phyloP scores from a whole-genome alignment of 2,888 invertebrate genomes.

The Hydraecia micacea region DNA sequence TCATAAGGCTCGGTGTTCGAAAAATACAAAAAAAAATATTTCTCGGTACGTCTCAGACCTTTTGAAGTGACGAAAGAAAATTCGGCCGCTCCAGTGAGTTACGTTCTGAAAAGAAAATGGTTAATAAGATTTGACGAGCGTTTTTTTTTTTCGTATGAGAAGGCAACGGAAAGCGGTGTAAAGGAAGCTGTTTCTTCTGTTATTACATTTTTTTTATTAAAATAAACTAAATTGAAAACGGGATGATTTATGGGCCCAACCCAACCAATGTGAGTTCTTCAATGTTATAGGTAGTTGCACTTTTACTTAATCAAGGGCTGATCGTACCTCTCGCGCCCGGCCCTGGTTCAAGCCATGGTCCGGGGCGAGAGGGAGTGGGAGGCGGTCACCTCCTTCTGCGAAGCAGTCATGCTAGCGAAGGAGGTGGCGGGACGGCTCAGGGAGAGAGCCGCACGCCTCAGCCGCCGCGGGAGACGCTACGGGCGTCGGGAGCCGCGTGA shows the following conservation, averaged over 20 bases:
- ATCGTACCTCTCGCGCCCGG: too few species aligned
- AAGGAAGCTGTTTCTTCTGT: not conserved
- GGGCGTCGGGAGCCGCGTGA: too few species aligned
- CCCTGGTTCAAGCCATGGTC: too few species aligned
- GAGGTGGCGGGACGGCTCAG: too few species aligned
- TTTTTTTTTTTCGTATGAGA: constrained; percentile 38
- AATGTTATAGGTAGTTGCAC: not conserved
- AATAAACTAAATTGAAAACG: not conserved
- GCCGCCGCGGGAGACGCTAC: too few species aligned
- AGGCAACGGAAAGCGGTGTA: constrained; percentile 1
- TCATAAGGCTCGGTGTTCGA: not conserved
- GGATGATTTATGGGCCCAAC: not conserved
- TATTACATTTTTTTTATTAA: constrained; percentile 14
- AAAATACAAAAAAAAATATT: not conserved
- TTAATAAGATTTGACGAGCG: constrained; percentile 41
- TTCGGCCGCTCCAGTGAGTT: constrained; percentile 25
- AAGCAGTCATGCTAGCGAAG: too few species aligned
- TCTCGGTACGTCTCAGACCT: constrained; percentile 17
- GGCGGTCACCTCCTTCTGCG: too few species aligned
- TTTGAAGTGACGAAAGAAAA: constrained; percentile 23
- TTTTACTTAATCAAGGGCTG: not conserved
- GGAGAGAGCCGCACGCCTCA: too few species aligned
- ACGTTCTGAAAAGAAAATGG: constrained; percentile 35
- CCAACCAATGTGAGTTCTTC: not conserved
- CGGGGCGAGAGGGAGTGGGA: too few species aligned